Base-by-base conservation (phyloP, 2,113 vertebrate species). In the Mormoops blainvillei region DNA sequence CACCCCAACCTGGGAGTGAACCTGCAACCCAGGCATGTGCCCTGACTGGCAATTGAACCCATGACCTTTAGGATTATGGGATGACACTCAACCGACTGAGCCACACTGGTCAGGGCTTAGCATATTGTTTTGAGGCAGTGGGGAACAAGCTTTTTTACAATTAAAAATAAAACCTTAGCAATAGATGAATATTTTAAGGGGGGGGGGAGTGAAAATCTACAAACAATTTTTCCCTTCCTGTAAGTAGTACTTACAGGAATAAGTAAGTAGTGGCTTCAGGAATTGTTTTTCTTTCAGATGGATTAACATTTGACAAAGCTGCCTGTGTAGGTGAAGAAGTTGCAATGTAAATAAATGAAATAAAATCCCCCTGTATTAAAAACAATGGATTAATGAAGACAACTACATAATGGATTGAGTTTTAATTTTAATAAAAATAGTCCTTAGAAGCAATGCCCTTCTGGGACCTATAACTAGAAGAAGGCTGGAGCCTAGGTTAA, bases 71-170 rank as follows among this genome's bases (percentile, higher is more conserved):
- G 58, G 58, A 26, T 58, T 61, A 18, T 28, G 58, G 58, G 58
- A 58, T 11, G 56, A 61, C 24, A 61, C 26, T 26, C 58, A 61
- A 61, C 10, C 58, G 12, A 61, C 58, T 28, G 24, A 61, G 58
- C 58, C 58, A 61, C 58, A 28, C 58, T 61, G 58, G 58, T 28
- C 58, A 61, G 26, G 58, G 58, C 26, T 10, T 61, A 61, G 73
- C 33, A 90, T 50, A 33, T 31, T 90, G 28, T 82, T 90, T 68
- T 87, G 16, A 91, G 68, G 67, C 41, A 82, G 74, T 6, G 26
- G 24, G 65, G 54, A 63, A 95, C 43, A 90, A 81, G 28, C 19
- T 91, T 85, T 43, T 96, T 68, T 58, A 89, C n/a, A 68, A 94
- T 73, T 65, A 81, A 73, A 90, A 36, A 77, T 36, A 78, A 89